Evolutionary conservation across 2,113 vertebrate species (phyloP).

Genomic region (Meles meles): DNA sequence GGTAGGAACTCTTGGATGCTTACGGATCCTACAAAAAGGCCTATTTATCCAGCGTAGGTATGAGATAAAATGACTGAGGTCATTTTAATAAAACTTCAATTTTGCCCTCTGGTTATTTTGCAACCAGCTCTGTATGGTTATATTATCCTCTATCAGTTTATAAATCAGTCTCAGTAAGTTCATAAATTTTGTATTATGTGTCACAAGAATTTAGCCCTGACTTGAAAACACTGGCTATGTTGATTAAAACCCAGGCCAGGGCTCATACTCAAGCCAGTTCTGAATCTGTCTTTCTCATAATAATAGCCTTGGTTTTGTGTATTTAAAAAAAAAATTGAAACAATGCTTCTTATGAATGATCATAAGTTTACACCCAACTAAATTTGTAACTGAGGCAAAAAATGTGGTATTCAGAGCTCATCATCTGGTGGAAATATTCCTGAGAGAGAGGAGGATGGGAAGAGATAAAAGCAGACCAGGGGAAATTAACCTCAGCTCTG

Average conservation of each 20-base stretch:
- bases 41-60: not conserved
- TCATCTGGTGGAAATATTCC: not conserved
- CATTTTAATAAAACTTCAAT: slow-evolving; percentile 55
- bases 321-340: not conserved
- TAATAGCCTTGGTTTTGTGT: not conserved
- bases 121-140: not conserved
- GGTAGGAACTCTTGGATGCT: not conserved
- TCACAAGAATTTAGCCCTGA: slow-evolving; percentile 35
- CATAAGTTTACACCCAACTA: not conserved
- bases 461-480: not conserved
- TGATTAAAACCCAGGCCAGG: slow-evolving; percentile 41
- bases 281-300: slow-evolving; percentile 15
- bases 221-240: slow-evolving; percentile 20
- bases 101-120: slow-evolving; percentile 49
- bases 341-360: not conserved
- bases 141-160: slow-evolving; percentile 44
- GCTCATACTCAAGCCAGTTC: not conserved
- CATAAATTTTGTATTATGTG: slow-evolving; percentile 51
- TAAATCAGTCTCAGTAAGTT: slow-evolving; percentile 59
- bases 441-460: not conserved
- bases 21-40: not conserved
- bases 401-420: not conserved
- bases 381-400: not conserved
- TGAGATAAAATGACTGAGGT: slow-evolving; percentile 22
- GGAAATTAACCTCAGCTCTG: not conserved